phyloP scores from a whole-genome alignment of 2,797 vertebrate genomes.

The Natrix natrix region DNA sequence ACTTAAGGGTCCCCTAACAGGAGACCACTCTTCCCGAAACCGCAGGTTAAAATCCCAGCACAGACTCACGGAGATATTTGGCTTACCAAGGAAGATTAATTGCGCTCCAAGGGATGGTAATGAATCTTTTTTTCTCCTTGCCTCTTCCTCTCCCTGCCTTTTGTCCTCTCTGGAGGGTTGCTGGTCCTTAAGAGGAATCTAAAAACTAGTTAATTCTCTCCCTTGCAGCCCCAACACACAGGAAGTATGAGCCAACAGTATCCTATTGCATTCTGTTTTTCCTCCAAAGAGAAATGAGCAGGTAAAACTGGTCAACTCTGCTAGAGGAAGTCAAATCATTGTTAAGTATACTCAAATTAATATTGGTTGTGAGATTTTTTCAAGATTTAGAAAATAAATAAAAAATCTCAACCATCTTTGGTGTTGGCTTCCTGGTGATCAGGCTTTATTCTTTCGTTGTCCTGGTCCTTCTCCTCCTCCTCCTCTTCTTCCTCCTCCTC shows the following conservation, averaged over 20 bases:
- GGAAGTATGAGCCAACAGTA: neutral
- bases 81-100: conserved; percentile 10
- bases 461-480: no score
- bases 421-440: neutral
- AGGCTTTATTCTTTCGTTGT: neutral
- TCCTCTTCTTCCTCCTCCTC: no score
- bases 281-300: neutral
- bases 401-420: neutral
- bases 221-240: neutral
- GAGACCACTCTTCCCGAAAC: conserved; percentile 31
- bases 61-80: neutral
- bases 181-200: conserved; percentile 2
- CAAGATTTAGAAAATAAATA: neutral
- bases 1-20: conserved; percentile 18
- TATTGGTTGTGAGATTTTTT: neutral
- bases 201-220: conserved; percentile 8
- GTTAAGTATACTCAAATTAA: neutral
- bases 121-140: neutral
- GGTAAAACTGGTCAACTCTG: neutral
- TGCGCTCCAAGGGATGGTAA: conserved; percentile 11
- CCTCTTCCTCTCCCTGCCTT: neutral
- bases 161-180: neutral
- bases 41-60: conserved; percentile 11
- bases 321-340: neutral
- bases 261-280: neutral